Conservation (phyloP, 2,888 invertebrate genomes). For the Tetranychus piercei region DNA sequence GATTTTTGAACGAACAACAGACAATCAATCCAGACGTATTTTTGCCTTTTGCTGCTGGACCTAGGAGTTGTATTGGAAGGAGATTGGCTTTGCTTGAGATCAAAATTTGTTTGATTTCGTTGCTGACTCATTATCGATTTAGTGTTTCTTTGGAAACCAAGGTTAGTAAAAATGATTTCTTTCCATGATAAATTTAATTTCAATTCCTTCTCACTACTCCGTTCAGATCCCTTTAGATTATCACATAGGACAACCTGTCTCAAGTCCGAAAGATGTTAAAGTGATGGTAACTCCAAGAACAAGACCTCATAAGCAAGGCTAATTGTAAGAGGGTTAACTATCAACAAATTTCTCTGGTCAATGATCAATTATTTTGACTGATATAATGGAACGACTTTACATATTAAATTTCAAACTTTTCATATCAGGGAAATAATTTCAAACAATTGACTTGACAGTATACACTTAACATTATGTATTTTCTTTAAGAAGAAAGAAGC, state of each 20-base stretch:
- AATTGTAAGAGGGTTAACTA: not conserved
- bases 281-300: not conserved
- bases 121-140: conserved; percentile 11
- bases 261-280: not conserved
- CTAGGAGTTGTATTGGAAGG: conserved; percentile 17
- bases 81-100: conserved; percentile 13
- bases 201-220: not conserved
- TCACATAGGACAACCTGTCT: conserved; percentile 6
- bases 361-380: no score
- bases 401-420: no score
- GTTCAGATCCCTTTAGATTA: conserved; percentile 8
- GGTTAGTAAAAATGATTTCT: not conserved
- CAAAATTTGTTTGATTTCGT: conserved; percentile 9
- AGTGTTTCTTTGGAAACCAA: not conserved
- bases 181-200: not conserved
- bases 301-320: not conserved
- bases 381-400: no score
- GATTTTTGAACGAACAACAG: conserved; percentile 4
- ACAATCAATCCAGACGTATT: not conserved
- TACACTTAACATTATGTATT: no score
- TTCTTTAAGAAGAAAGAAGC: no score
- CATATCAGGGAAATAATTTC: no score
- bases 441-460: no score
- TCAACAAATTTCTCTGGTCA: not conserved
- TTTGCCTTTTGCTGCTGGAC: conserved; percentile 17